A percentile compares a stretch with the other conserved stretches of the same genome.
These are phyloP conservation scores for Nycticorax nycticorax DNA, from an alignment of 2,113 vertebrate species.

Conservation along the genomic window DNA sequence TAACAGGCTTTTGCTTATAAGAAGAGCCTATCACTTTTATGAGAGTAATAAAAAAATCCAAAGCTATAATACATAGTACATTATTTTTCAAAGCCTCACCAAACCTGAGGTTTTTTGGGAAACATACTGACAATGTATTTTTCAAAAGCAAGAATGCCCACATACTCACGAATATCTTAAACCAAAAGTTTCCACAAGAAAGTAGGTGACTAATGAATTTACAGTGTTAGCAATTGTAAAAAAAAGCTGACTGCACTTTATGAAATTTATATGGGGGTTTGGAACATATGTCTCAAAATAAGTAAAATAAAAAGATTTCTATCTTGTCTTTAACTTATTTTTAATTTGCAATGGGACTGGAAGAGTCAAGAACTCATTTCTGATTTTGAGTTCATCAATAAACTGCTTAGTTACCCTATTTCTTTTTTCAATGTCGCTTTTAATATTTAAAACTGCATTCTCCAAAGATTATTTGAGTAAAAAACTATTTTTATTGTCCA, in stretches of 20 bases:
- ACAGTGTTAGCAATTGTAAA: not conserved
- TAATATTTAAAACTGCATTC: not conserved
- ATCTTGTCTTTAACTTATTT: not conserved
- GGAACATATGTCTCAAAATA: not conserved
- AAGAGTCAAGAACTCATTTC: not conserved
- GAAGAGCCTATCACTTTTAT: not conserved
- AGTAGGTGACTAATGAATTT: not conserved
- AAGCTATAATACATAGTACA: not conserved
- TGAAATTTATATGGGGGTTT: not conserved
- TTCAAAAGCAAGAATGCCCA: not conserved
- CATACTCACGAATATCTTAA: not conserved
- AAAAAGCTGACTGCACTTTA: not conserved
- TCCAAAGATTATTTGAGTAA: not conserved
- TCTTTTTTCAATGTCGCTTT: not conserved
- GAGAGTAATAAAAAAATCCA: not conserved
- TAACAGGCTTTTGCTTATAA: not conserved
- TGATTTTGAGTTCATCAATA: not conserved
- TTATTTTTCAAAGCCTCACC: not conserved
- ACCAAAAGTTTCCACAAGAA: not conserved
- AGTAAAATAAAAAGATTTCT: not conserved
- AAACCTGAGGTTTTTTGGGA: not conserved
- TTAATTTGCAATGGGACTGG: not conserved
- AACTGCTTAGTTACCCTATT: not conserved
- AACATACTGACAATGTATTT: not conserved
- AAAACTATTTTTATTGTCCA: not conserved